These are phyloP conservation scores for Amorpha juglandis DNA, from an alignment of 2,888 invertebrate species.

Conservation along the genomic window DNA sequence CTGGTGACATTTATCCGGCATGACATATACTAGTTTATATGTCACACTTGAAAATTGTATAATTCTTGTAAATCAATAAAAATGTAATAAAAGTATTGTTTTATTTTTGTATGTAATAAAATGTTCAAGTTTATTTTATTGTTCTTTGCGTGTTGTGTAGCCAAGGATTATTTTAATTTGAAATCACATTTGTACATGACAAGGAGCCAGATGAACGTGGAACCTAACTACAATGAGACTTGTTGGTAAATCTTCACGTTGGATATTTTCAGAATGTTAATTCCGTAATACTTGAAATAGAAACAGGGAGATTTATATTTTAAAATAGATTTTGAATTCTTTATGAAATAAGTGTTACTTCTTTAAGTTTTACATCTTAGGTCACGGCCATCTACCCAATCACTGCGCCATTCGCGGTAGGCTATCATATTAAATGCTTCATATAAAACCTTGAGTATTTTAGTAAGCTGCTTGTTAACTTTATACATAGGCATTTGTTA, in stretches of 20 bases:
- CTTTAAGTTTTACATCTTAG: no score
- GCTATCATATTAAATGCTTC: no score
- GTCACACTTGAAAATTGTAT: slow-evolving; percentile 9
- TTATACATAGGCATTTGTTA: background rate
- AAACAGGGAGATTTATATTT: no score
- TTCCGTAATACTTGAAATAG: no score
- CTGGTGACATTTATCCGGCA: background rate
- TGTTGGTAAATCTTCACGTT: slow-evolving; percentile 43
- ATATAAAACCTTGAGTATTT: no score
- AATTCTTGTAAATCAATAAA: slow-evolving; percentile 21
- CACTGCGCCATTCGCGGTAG: no score
- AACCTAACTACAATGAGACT: slow-evolving; percentile 39
- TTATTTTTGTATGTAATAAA: slow-evolving; percentile 22
- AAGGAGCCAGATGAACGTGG: slow-evolving; percentile 28
- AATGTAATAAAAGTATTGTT: slow-evolving; percentile 31
- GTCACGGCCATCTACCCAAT: no score
- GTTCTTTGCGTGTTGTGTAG: slow-evolving; percentile 17
- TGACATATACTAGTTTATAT: slow-evolving; percentile 7
- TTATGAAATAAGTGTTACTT: no score
- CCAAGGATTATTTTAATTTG: slow-evolving; percentile 21
- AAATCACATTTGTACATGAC: slow-evolving; percentile 16
- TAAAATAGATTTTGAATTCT: no score
- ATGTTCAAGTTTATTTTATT: slow-evolving; percentile 25
- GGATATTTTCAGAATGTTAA: background rate
- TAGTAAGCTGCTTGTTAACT: no score